These are phyloP conservation scores for Drosophila serrata DNA, from an alignment of 1,140 invertebrate genomes.

Conservation along the genomic window DNA sequence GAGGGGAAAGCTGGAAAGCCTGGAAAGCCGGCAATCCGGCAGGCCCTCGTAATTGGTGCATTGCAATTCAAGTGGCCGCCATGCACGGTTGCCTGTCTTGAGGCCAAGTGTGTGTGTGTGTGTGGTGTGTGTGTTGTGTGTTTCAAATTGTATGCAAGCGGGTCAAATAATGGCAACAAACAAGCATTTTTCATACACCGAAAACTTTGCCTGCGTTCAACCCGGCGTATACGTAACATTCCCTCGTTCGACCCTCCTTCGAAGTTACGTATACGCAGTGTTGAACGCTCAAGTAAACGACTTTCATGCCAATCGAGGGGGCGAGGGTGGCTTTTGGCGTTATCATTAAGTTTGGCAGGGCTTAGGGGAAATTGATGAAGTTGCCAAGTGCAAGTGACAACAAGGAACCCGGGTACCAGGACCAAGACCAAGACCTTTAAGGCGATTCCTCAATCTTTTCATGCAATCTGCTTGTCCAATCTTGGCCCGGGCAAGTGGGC, in stretches of 20 bases:
- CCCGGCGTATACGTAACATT: slow-evolving; percentile 1
- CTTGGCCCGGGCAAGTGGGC: slow-evolving; percentile 6
- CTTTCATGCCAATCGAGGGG: slow-evolving; percentile 26
- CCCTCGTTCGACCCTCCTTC: background rate
- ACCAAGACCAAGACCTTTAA: slow-evolving; percentile 25
- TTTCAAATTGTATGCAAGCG: slow-evolving; percentile 77
- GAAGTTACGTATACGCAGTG: slow-evolving; percentile 54
- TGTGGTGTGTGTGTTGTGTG: slow-evolving; percentile 15
- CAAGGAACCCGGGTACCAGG: slow-evolving; percentile 18
- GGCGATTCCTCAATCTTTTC: slow-evolving; percentile 47
- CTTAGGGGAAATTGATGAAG: slow-evolving; percentile 79
- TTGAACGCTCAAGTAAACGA: slow-evolving; percentile 17
- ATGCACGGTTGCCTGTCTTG: slow-evolving; percentile 79
- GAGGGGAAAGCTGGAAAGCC: background rate
- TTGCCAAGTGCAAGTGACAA: slow-evolving; percentile 78
- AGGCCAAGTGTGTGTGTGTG: slow-evolving; percentile 52
- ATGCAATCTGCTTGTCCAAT: slow-evolving; percentile 39
- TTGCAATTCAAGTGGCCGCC: slow-evolving; percentile 80
- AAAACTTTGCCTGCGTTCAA: slow-evolving; percentile 59
- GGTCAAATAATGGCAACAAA: slow-evolving; percentile 80
- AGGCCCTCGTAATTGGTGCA: slow-evolving; percentile 80
- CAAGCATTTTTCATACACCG: slow-evolving; percentile 61
- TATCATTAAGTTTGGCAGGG: slow-evolving; percentile 51
- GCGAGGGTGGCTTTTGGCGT: slow-evolving; percentile 32
- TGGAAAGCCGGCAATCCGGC: slow-evolving; percentile 4